Evolutionary conservation across 1,140 invertebrate genomes (phyloP).

Genomic region (Eriocheir sinensis): DNA sequence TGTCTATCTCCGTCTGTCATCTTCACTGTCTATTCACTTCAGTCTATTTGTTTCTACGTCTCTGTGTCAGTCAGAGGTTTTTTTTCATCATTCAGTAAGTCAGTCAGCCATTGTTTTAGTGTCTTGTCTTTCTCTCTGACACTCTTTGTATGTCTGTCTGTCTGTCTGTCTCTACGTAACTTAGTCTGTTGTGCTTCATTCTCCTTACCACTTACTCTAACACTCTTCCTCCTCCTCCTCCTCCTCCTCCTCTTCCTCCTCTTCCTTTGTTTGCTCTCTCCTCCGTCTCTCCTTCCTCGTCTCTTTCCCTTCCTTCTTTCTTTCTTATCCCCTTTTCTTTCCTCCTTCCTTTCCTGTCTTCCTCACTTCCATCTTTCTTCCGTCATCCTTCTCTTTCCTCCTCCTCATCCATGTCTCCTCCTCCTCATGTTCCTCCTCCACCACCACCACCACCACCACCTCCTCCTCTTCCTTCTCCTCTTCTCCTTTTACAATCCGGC

Average conservation of each 20-base stretch:
- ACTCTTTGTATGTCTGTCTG: not conserved
- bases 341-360: not conserved
- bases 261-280: not conserved
- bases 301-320: not conserved
- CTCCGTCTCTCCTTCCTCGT: not conserved
- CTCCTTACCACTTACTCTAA: not conserved
- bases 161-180: not conserved
- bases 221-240: too few relatives aligned
- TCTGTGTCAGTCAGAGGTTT: too few relatives aligned
- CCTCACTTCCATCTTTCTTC: not conserved
- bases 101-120: too few relatives aligned
- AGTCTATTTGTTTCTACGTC: not conserved
- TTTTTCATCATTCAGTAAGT: too few relatives aligned
- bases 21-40: not conserved
- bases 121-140: conserved; percentile 27
- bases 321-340: not conserved
- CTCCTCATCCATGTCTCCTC: not conserved
- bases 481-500: conserved; percentile 18
- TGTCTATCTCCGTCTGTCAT: not conserved
- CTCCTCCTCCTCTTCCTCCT: not conserved
- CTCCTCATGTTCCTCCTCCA: not conserved
- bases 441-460: too few relatives aligned
- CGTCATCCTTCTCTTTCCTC: not conserved
- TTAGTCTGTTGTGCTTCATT: not conserved
- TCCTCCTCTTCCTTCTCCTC: not conserved